Base-by-base conservation (phyloP, 2,888 invertebrate species). In the Metellina segmentata region DNA sequence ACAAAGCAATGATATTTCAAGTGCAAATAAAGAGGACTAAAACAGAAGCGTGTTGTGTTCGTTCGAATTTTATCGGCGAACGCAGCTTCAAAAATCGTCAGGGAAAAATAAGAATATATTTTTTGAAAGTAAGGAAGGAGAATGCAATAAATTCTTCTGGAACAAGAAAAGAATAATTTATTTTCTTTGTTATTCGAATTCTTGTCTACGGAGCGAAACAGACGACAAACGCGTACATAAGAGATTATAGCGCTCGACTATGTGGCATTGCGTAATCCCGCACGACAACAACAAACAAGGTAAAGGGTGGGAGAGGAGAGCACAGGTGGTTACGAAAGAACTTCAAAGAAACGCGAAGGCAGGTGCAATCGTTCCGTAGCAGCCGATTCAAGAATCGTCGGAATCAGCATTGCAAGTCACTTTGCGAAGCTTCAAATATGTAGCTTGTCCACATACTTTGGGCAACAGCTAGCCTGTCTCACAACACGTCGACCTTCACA, bases 381-480 rank as follows among this genome's bases (percentile, higher is more conserved):
- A 51, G 70, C 9, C 49, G 82, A 89, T 34, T 34, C 34, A 49
- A 7, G 11, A 75, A 77, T 77, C 82, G 75, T 34, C 83, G 78
- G 52, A 87, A 72, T 87, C 86, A 51, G 70, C 53, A 85, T 85
- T 75, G 75, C 85, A 69, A 88, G 81, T 88, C 81, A 78, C 78
- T 86, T 86, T 49, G 70, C 69, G 91, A 91, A 91, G 91, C 86
- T 91, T 86, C 91, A 91, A 87, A 91, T 91, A 91, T 91, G 87
- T 87, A 75, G 91, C 91, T 77, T 87, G 87, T 87, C 91, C 91
- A 87, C 91, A 91, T 91, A 87, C 81, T 61, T 91, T 81, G 75
- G 75, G 86, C 82, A 86, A 81, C 87, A 81, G 85, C 83, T 48
- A 34, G 77, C 89, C 20, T 48, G 81, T 19, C 70, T 74, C 19